Percentiles rank a stretch among this genome's conserved stretches.
phyloP scores from a whole-genome alignment of 2,797 vertebrate species.

The Liasis olivaceus region DNA sequence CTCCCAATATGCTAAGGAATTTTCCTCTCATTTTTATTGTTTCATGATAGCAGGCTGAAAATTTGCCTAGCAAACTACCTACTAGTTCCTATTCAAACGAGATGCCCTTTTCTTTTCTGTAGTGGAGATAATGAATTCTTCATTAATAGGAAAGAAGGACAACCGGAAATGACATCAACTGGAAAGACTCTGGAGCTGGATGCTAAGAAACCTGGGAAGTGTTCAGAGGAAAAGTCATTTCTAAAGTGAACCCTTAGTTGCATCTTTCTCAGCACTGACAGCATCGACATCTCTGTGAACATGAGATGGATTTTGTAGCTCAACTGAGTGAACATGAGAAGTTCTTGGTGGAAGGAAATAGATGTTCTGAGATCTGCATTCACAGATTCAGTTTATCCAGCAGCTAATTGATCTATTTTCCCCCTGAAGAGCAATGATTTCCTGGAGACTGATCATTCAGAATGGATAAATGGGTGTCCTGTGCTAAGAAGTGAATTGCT shows the following conservation, averaged over 20 bases:
- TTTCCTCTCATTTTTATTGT: neutral
- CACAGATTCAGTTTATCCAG: neutral
- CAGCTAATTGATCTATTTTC: slow-evolving; percentile 53
- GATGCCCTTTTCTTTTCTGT: neutral
- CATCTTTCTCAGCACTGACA: neutral
- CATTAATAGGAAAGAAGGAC: neutral
- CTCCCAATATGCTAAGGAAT: neutral
- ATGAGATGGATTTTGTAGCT: neutral
- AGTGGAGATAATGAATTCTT: neutral
- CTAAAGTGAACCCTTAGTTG: too few relatives aligned
- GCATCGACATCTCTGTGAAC: neutral
- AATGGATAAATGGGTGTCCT: slow-evolving; percentile 10
- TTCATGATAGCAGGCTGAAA: neutral
- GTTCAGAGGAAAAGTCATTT: neutral
- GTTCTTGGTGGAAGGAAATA: neutral
- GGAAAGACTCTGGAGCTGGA: neutral
- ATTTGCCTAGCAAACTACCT: neutral
- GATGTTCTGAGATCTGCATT: neutral
- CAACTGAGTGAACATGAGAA: neutral
- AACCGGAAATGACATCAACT: neutral
- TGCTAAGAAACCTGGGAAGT: neutral
- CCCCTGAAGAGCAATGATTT: slow-evolving; percentile 30
- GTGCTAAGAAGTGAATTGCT: slow-evolving; percentile 2
- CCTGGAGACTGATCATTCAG: slow-evolving; percentile 25
- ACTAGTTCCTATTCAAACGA: neutral